phyloP scores from a whole-genome alignment of 2,797 vertebrate species.

The Pelodytes ibericus region DNA sequence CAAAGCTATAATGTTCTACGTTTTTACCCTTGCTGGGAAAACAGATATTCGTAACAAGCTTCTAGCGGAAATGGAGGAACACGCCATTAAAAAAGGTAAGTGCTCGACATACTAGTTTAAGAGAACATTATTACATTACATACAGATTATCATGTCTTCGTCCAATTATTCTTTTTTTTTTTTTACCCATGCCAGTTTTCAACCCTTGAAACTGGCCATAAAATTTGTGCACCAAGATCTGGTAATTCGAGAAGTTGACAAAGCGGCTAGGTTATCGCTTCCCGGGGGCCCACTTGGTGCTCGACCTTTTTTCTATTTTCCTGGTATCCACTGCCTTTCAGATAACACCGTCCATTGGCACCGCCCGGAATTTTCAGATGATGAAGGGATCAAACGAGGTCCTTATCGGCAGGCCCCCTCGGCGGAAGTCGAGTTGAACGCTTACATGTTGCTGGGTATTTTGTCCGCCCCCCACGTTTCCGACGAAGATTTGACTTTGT shows the following conservation, averaged over 20 bases:
- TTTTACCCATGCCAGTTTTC: no score
- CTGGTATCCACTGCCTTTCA: slow-evolving; percentile 37
- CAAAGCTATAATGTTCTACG: slow-evolving; percentile 65
- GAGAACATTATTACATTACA: no score
- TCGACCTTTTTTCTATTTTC: neutral
- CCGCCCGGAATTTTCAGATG: slow-evolving; percentile 49
- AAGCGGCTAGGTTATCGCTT: no score
- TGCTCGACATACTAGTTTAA: no score
- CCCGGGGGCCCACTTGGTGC: no score
- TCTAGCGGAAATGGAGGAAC: slow-evolving; percentile 63
- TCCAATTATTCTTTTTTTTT: no score
- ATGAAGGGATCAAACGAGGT: neutral
- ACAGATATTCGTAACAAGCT: slow-evolving; percentile 57
- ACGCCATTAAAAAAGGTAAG: slow-evolving; percentile 62
- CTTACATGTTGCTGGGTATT: slow-evolving; percentile 79
- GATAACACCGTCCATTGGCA: slow-evolving; percentile 68
- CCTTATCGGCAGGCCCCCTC: slow-evolving; percentile 55
- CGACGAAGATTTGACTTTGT: slow-evolving; percentile 68
- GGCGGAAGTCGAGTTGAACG: slow-evolving; percentile 82
- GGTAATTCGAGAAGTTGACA: no score
- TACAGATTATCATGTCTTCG: no score
- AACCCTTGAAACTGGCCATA: no score
- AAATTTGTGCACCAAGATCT: no score
- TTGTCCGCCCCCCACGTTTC: slow-evolving; percentile 70
- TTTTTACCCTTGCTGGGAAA: slow-evolving; percentile 66